Percentiles rank a stretch among this genome's conserved stretches.
Conservation (phyloP, 1,140 invertebrate species). For the Drosophila ficusphila region DNA sequence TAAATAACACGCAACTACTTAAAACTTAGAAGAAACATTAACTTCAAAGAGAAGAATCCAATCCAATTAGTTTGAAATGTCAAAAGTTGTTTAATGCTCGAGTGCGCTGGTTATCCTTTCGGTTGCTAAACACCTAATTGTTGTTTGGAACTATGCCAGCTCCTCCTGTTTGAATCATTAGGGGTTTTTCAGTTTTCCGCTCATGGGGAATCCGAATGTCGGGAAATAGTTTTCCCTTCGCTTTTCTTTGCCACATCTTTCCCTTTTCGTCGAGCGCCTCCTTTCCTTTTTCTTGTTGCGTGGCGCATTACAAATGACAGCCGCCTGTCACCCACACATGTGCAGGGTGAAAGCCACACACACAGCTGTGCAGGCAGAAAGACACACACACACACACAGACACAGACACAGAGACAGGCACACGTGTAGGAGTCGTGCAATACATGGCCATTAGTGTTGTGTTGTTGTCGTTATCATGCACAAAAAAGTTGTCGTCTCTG, state of each 20-base stretch:
- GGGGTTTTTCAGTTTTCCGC: slow-evolving; percentile 20
- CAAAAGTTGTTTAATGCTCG: background rate
- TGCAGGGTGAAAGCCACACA: slow-evolving; percentile 11
- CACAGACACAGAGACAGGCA: slow-evolving; percentile 12
- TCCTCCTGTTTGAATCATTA: slow-evolving; percentile 20
- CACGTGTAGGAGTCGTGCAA: slow-evolving; percentile 23
- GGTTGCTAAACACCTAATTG: slow-evolving; percentile 10
- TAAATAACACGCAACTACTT: background rate
- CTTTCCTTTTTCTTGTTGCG: slow-evolving; percentile 35
- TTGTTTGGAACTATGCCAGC: slow-evolving; percentile 2
- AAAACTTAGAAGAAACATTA: too few species aligned
- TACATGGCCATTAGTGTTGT: slow-evolving; percentile 54
- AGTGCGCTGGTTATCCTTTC: background rate
- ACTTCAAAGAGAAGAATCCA: background rate
- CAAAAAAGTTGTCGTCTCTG: slow-evolving; percentile 41
- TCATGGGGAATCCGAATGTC: slow-evolving; percentile 18
- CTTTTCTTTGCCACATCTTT: background rate
- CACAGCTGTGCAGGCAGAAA: slow-evolving; percentile 19
- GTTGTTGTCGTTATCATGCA: slow-evolving; percentile 46
- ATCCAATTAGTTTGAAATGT: slow-evolving; percentile 10
- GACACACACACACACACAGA: slow-evolving; percentile 13
- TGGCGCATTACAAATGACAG: slow-evolving; percentile 71
- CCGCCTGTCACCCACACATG: slow-evolving; percentile 60
- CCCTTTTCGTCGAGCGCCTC: background rate
- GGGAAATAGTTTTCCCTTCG: slow-evolving; percentile 27